Conservation (phyloP, 2,113 vertebrate species). For the Enhydra lutris region DNA sequence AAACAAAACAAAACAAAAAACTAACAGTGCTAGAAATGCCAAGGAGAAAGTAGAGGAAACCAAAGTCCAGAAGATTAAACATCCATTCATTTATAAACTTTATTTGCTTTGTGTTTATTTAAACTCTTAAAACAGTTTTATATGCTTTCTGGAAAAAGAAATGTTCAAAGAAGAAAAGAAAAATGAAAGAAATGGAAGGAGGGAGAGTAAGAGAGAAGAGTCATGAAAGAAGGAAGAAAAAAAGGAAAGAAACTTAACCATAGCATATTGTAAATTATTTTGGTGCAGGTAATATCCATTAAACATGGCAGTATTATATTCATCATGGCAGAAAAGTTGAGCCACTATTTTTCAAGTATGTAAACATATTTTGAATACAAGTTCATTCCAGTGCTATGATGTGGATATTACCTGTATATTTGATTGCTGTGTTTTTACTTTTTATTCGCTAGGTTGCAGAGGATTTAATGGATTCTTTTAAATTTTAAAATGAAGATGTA, state of each 20-base stretch:
- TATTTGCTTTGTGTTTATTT: background rate
- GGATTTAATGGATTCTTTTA: background rate
- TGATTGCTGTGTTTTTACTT: slow-evolving; percentile 29
- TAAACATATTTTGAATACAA: slow-evolving; percentile 21
- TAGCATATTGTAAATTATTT: background rate
- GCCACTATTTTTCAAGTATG: background rate
- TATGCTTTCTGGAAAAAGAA: background rate
- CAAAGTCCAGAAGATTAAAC: background rate
- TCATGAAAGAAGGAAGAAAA: background rate
- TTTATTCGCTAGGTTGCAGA: slow-evolving; percentile 29
- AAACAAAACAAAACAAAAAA: background rate
- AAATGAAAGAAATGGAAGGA: background rate
- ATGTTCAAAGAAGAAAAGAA: background rate
- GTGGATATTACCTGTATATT: background rate
- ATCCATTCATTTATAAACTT: background rate
- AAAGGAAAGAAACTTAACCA: background rate
- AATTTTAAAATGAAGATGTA: background rate
- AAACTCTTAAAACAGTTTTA: background rate
- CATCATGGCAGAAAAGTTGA: background rate
- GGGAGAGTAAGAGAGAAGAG: background rate
- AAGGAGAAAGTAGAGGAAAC: background rate
- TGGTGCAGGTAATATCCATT: background rate
- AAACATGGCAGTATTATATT: background rate
- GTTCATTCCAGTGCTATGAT: background rate
- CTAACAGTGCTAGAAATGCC: background rate